Percentiles rank a stretch among this genome's conserved stretches.
phyloP scores from a whole-genome alignment of 2,797 vertebrate genomes.

The Podargus strigoides region DNA sequence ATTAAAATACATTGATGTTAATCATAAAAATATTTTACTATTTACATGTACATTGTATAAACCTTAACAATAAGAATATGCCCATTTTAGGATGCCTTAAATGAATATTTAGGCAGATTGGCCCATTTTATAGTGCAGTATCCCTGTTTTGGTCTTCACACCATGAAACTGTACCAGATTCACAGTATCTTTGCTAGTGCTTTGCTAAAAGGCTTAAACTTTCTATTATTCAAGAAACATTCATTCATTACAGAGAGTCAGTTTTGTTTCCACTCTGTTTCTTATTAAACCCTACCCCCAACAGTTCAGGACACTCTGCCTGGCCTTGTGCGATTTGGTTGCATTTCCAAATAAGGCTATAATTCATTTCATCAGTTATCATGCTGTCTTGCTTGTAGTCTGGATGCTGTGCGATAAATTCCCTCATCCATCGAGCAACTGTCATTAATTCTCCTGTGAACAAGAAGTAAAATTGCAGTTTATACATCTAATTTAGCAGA shows the following conservation, averaged over 20 bases:
- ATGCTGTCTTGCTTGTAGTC: constrained; percentile 95
- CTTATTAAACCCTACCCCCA: constrained; percentile 86
- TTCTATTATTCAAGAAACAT: neutral
- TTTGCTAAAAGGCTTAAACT: neutral
- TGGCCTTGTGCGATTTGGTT: constrained; percentile 87
- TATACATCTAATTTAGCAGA: neutral
- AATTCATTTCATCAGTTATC: constrained; percentile 93
- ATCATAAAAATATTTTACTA: constrained; percentile 95
- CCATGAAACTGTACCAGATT: constrained; percentile 61
- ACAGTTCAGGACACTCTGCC: constrained; percentile 88
- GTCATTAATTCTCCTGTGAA: constrained; percentile 93
- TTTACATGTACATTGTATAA: constrained; percentile 86
- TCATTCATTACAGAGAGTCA: constrained; percentile 46
- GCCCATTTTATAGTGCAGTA: constrained; percentile 61
- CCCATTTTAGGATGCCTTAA: constrained; percentile 69
- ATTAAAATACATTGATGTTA: constrained; percentile 91
- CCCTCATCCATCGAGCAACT: constrained; percentile 95
- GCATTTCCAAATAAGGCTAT: constrained; percentile 88
- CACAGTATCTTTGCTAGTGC: constrained; percentile 24
- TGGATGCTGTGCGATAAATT: constrained; percentile 87
- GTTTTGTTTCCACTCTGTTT: constrained; percentile 78
- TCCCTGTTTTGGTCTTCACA: constrained; percentile 78
- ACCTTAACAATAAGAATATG: constrained; percentile 73
- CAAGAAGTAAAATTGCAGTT: neutral
- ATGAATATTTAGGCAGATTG: constrained; percentile 47